Evolutionary conservation across 2,113 vertebrate genomes (phyloP).

Genomic region (Helogale parvula): DNA sequence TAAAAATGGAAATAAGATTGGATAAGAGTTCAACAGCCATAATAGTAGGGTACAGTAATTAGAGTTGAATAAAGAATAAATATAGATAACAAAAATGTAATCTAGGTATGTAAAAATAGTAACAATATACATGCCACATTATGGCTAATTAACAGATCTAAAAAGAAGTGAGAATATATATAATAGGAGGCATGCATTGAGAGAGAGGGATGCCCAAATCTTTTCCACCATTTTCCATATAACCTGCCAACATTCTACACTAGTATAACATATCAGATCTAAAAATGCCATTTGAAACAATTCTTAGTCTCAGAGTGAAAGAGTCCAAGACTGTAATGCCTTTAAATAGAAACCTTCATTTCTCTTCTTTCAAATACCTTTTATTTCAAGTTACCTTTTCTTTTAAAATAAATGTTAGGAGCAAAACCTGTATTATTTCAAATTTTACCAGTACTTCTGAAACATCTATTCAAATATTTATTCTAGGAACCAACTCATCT

Average conservation of each 20-base stretch:
- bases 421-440: neutral
- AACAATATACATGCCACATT: neutral
- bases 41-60: neutral
- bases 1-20: slow-evolving; percentile 10
- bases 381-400: slow-evolving; percentile 18
- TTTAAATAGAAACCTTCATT: slow-evolving; percentile 22
- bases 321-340: neutral
- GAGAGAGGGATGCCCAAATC: neutral
- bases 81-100: neutral
- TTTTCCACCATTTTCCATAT: neutral
- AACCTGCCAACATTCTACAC: neutral
- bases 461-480: neutral
- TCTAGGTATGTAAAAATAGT: neutral
- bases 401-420: neutral
- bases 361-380: neutral
- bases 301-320: slow-evolving; percentile 29
- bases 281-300: slow-evolving; percentile 32
- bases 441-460: neutral
- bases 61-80: neutral
- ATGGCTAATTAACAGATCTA: slow-evolving; percentile 5
- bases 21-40: neutral
- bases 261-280: neutral
- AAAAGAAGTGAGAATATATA: neutral
- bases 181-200: neutral
- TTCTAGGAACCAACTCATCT: neutral